These are phyloP conservation scores for Pelagia noctiluca DNA, from an alignment of 30 jellyfish, hydroid and myxozoan species.

Conservation along the genomic window DNA sequence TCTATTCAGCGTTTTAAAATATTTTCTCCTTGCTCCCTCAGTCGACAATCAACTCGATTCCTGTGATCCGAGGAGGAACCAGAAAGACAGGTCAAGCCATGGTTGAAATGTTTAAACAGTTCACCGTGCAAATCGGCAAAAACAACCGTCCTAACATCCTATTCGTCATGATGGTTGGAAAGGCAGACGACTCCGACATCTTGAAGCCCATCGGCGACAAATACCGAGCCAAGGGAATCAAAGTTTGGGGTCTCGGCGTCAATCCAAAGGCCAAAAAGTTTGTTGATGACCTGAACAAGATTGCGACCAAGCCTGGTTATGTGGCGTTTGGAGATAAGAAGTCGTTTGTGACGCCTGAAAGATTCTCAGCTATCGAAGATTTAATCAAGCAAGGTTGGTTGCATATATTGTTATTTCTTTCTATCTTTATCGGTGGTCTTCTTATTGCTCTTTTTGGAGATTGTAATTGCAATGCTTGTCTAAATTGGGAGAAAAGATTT, in stretches of 20 bases:
- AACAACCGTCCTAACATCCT: slow-evolving; percentile 56
- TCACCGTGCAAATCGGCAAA: slow-evolving; percentile 48
- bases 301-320: slow-evolving; percentile 51
- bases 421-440: neutral
- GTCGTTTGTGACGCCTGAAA: slow-evolving; percentile 64
- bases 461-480: too few species aligned
- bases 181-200: slow-evolving; percentile 54
- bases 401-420: neutral
- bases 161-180: slow-evolving; percentile 61
- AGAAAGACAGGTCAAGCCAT: slow-evolving; percentile 78
- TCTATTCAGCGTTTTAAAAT: too few species aligned
- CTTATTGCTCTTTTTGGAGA: neutral
- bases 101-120: slow-evolving; percentile 59
- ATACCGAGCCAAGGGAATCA: slow-evolving; percentile 47
- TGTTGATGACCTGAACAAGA: slow-evolving; percentile 51
- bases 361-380: slow-evolving; percentile 62
- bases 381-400: slow-evolving; percentile 56
- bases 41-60: slow-evolving; percentile 66
- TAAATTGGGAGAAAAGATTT: too few species aligned
- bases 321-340: slow-evolving; percentile 64
- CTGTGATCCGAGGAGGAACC: slow-evolving; percentile 55
- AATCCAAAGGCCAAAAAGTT: slow-evolving; percentile 56
- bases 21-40: too few species aligned
- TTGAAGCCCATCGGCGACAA: slow-evolving; percentile 52
- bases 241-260: slow-evolving; percentile 55